Percentiles rank a stretch among this genome's conserved stretches.
These are phyloP conservation scores for Darevskia nairensis DNA, from an alignment of 2,797 vertebrate genomes.

Conservation along the genomic window DNA sequence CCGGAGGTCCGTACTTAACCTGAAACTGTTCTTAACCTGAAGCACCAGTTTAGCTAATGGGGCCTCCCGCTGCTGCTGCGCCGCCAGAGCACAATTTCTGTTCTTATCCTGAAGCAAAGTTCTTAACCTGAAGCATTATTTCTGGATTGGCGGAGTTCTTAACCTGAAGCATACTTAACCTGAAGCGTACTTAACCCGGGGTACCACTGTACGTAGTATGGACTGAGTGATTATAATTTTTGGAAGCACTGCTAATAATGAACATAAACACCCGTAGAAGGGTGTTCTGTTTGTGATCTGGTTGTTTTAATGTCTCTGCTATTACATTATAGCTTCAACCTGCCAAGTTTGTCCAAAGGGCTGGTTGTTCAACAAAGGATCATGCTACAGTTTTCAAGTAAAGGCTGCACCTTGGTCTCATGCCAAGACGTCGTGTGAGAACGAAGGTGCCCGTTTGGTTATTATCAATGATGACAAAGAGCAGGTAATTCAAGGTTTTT, in stretches of 20 bases:
- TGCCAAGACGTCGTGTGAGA: background rate
- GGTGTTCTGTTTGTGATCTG: background rate
- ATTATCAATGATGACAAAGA: background rate
- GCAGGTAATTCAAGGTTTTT: constrained; percentile 15
- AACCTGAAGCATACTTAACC: too few relatives aligned
- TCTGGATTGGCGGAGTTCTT: too few relatives aligned
- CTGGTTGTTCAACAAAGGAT: constrained; percentile 12
- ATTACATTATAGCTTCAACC: constrained; percentile 7
- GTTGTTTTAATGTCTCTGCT: background rate
- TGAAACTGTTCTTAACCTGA: too few relatives aligned
- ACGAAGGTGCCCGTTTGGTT: background rate
- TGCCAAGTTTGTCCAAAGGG: constrained; percentile 20
- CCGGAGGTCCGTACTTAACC: too few relatives aligned
- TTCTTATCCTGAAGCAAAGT: too few relatives aligned
- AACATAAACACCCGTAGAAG: background rate
- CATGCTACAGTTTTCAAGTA: constrained; percentile 19
- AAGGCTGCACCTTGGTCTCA: background rate
- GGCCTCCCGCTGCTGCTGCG: too few relatives aligned
- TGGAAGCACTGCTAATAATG: background rate
- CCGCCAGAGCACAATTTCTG: too few relatives aligned
- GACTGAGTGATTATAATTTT: too few relatives aligned
- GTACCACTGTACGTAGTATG: background rate
- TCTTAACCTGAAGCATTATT: too few relatives aligned
- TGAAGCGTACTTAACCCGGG: too few relatives aligned
- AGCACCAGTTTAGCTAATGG: too few relatives aligned